These are phyloP conservation scores for Centroberyx gerrardi DNA, from an alignment of 2,797 vertebrate species.

Conservation along the genomic window DNA sequence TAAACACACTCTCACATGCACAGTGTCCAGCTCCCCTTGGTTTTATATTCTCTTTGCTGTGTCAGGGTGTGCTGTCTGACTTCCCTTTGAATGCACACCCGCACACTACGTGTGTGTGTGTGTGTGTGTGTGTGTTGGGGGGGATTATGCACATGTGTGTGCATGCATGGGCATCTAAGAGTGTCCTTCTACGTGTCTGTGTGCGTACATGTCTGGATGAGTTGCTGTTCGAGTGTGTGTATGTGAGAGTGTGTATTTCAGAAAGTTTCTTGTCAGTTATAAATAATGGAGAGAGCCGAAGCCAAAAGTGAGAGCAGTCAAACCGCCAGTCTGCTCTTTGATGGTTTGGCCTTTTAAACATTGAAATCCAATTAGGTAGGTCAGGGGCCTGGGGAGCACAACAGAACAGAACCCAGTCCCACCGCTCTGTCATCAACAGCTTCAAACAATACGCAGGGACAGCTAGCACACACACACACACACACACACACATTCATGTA, in stretches of 20 bases:
- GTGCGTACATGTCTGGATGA: background rate
- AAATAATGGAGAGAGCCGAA: slow-evolving; percentile 67
- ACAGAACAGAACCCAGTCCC: slow-evolving; percentile 50
- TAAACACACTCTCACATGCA: slow-evolving; percentile 22
- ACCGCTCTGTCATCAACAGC: slow-evolving; percentile 66
- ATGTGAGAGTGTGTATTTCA: slow-evolving; percentile 50
- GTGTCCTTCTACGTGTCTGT: background rate
- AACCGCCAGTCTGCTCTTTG: slow-evolving; percentile 64
- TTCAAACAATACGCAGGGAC: slow-evolving; percentile 52
- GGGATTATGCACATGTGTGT: background rate
- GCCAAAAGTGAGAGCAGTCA: slow-evolving; percentile 60
- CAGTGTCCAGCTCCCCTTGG: slow-evolving; percentile 63
- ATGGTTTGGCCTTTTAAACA: slow-evolving; percentile 69
- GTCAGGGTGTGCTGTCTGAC: slow-evolving; percentile 55
- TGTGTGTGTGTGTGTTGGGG: background rate
- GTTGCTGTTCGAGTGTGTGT: slow-evolving; percentile 28
- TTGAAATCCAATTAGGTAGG: slow-evolving; percentile 75
- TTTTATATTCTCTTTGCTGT: slow-evolving; percentile 77
- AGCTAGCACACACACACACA: slow-evolving; percentile 30
- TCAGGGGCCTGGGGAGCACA: slow-evolving; percentile 68
- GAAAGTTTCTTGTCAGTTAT: slow-evolving; percentile 66
- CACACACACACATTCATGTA: background rate
- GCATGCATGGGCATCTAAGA: slow-evolving; percentile 25
- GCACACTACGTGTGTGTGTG: background rate
- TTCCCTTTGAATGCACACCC: slow-evolving; percentile 37